phyloP scores from a whole-genome alignment of 2,113 vertebrate species.

The Zosterops pallidus region DNA sequence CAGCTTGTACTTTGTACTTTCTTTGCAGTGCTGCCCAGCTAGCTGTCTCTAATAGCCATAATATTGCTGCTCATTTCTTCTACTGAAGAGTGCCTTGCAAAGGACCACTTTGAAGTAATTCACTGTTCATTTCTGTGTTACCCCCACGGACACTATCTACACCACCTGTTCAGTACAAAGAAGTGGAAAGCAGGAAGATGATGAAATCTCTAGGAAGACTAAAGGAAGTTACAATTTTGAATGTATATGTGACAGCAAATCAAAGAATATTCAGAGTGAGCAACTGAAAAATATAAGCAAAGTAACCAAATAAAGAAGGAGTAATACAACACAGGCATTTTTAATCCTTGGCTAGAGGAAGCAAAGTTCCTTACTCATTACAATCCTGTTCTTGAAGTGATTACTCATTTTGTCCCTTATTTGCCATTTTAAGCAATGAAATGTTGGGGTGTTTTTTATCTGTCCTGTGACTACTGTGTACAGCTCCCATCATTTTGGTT shows the following conservation, averaged over 20 bases:
- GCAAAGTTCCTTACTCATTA: background rate
- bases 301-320: background rate
- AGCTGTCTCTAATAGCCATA: background rate
- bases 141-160: fast-evolving
- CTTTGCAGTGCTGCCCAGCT: background rate
- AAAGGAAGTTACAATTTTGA: background rate
- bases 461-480: background rate
- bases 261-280: background rate
- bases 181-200: background rate
- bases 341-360: background rate
- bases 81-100: background rate
- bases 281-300: background rate
- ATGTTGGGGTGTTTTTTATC: background rate
- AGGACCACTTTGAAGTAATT: background rate
- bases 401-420: background rate
- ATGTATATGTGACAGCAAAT: background rate
- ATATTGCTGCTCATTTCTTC: background rate
- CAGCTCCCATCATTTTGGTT: background rate
- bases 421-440: background rate
- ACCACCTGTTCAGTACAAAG: background rate
- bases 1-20: background rate
- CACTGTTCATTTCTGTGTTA: background rate
- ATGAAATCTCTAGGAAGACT: background rate
- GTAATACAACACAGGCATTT: background rate
- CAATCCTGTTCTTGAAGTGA: background rate